Evolutionary conservation across 2,113 vertebrate genomes (phyloP), one percentile per base, ranked within the genome.

Genomic region (Cettia cetti): DNA sequence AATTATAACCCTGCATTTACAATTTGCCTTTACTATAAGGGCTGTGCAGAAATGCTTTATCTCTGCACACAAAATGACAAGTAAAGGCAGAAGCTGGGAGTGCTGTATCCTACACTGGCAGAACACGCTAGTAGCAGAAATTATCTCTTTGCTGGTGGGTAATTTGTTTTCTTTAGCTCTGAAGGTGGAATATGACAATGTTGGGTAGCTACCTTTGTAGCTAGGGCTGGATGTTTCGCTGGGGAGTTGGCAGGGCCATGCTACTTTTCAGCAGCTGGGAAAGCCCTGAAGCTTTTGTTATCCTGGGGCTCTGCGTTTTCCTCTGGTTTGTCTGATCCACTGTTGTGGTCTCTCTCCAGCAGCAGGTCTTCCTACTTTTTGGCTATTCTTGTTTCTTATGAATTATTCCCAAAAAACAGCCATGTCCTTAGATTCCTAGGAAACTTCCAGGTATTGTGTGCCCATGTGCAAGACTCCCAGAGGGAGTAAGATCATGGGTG

Each of bases 21-120:
- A 65, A 20, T 75, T 56, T 66, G 86, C 72, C 72, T 89, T 70
- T 39, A 37, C 49, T 80, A 13, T 37, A 50, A 89, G 82, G 6
- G 4, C 89, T 83, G 90, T 28, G 3, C 82, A 47, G 76, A 60
- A 83, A 77, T 30, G 82, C 66, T 95, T 94, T 91, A 91, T 96
- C 93, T 66, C 3, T 37, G 63, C 20, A 4, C 93, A 42, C 59
- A n/a, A 40, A 80, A 26, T 59, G 56, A 85, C 49, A 65, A 82
- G 91, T n/a, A 61, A 78, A 83, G 90, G 88, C 81, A 91, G 87
- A 82, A 72, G 81, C 71, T 53, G 64, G 39, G 64, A 90, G 87
- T 42, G 87, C 70, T 72, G 61, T 28, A 56, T 50, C 78, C 74
- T 57, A 57, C 47, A 21, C 77, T 72, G 59, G 59, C 75, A 59